phyloP scores from a whole-genome alignment of 23 tunicate genomes.

The Trididemnum nubilum region DNA sequence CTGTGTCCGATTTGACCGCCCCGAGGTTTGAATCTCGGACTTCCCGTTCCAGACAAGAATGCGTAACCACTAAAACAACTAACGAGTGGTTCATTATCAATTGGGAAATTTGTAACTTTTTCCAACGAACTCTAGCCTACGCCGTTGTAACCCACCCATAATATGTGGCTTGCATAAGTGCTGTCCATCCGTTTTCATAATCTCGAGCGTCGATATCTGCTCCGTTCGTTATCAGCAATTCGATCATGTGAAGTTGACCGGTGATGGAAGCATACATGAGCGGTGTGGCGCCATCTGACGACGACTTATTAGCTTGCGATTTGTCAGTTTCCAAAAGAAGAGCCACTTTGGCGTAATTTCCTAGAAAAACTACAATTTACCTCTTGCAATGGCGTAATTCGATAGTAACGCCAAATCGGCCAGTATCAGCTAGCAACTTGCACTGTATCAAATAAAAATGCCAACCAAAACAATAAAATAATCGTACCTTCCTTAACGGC shows the following conservation, averaged over 20 bases:
- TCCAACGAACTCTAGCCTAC: too few relatives aligned
- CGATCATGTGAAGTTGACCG: constrained; percentile 73
- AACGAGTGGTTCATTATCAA: too few relatives aligned
- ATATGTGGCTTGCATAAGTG: constrained; percentile 98
- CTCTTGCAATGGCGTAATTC: background rate
- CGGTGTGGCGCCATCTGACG: constrained; percentile 96
- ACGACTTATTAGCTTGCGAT: constrained; percentile 61
- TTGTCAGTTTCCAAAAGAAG: constrained; percentile 37
- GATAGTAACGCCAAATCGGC: too few relatives aligned
- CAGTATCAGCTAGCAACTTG: too few relatives aligned
- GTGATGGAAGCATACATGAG: constrained; percentile 92
- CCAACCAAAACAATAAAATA: too few relatives aligned
- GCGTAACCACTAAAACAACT: too few relatives aligned
- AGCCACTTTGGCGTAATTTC: constrained; percentile 35
- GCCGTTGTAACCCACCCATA: constrained; percentile 80
- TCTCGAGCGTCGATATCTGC: constrained; percentile 96
- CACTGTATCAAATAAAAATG: too few relatives aligned
- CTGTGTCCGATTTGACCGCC: too few relatives aligned
- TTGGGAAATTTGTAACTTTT: too few relatives aligned
- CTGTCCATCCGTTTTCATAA: constrained; percentile 98
- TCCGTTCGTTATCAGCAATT: constrained; percentile 67
- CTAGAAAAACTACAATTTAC: constrained; percentile 12
- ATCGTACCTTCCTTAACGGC: constrained; percentile 80
- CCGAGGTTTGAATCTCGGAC: too few relatives aligned
- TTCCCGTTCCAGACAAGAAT: too few relatives aligned